Percentiles rank a stretch among this genome's conserved stretches.
These are phyloP conservation scores for Phyllotis vaccarum DNA, from an alignment of 2,797 vertebrate genomes.

Conservation along the genomic window DNA sequence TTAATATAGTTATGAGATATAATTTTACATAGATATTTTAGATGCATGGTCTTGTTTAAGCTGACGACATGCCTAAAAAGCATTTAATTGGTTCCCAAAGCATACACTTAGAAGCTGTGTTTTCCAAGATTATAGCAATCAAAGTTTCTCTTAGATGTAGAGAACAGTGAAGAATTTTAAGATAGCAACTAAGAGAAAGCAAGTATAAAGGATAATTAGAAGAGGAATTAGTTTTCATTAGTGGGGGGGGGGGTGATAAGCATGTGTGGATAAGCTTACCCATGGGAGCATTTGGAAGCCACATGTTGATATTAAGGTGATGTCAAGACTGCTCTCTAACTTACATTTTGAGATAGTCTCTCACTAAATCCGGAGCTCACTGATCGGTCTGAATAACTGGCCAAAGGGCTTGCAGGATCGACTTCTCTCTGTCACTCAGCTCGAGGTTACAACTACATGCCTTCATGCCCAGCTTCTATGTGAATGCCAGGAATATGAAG, in stretches of 20 bases:
- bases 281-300: too few species aligned
- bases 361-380: not conserved
- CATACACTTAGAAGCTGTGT: conserved; percentile 35
- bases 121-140: conserved; percentile 4
- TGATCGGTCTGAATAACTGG: too few species aligned
- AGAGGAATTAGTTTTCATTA: not conserved
- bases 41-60: conserved; percentile 29
- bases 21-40: conserved; percentile 43
- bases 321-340: not conserved
- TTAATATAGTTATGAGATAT: conserved; percentile 9
- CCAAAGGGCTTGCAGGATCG: not conserved
- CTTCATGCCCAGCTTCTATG: not conserved
- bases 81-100: not conserved
- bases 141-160: conserved; percentile 14
- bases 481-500: not conserved
- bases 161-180: not conserved
- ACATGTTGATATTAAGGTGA: not conserved
- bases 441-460: not conserved
- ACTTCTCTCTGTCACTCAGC: not conserved
- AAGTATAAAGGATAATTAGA: not conserved
- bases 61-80: not conserved
- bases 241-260: not conserved
- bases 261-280: not conserved
- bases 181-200: not conserved
- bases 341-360: not conserved